A percentile compares a stretch with the other conserved stretches of the same genome.
These are phyloP conservation scores for Hyles euphorbiae DNA, from an alignment of 1,140 invertebrate genomes.

Conservation along the genomic window DNA sequence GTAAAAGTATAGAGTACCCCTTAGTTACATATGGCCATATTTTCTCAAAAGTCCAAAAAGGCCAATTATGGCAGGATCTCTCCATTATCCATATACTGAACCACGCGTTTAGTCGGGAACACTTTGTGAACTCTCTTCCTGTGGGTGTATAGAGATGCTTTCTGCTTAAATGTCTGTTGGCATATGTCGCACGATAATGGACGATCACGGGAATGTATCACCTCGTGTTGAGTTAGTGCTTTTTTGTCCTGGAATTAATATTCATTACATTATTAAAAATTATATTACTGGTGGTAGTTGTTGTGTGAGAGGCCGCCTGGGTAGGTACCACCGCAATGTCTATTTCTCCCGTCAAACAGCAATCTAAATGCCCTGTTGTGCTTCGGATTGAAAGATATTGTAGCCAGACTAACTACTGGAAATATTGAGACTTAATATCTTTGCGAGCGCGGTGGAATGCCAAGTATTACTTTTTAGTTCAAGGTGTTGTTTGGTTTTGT, in stretches of 20 bases:
- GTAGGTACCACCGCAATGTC: too few species aligned
- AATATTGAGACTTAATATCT: too few species aligned
- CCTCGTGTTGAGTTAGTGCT: constrained; percentile 52
- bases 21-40: too few species aligned
- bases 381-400: too few species aligned
- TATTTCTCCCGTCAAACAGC: too few species aligned
- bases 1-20: too few species aligned
- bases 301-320: not conserved
- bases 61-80: not conserved
- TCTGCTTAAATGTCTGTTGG: constrained; percentile 60
- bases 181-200: constrained; percentile 55
- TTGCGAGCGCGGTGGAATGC: too few species aligned
- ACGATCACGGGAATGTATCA: constrained; percentile 54
- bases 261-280: not conserved
- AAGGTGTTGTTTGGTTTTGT: too few species aligned
- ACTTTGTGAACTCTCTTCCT: constrained; percentile 56
- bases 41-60: too few species aligned
- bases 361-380: too few species aligned
- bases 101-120: constrained; percentile 30
- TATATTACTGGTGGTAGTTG: not conserved
- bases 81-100: constrained; percentile 47
- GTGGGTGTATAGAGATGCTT: constrained; percentile 60
- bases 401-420: too few species aligned
- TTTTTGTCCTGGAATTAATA: constrained; percentile 55
- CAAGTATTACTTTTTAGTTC: too few species aligned